These are phyloP conservation scores for Alviniconcha marisindica DNA, from an alignment of 1,140 invertebrate species.

Conservation along the genomic window DNA sequence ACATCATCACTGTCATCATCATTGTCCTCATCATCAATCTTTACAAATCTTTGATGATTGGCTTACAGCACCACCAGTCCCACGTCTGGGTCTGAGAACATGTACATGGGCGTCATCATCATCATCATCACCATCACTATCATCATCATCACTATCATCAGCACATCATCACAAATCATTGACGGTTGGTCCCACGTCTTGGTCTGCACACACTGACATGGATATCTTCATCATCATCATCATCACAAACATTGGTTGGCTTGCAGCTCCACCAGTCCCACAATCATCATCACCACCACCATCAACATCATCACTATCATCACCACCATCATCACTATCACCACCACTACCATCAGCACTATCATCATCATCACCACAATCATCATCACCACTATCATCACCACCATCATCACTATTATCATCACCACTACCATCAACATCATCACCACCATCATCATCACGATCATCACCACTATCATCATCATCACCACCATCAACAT, in stretches of 20 bases:
- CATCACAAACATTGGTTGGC: background rate
- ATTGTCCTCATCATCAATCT: too few species aligned
- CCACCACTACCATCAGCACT: background rate
- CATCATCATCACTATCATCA: background rate
- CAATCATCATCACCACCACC: conserved; percentile 5
- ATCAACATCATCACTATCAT: conserved; percentile 4
- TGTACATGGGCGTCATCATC: too few species aligned
- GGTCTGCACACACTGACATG: background rate
- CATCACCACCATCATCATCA: conserved; percentile 13
- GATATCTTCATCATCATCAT: background rate
- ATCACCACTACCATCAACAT: conserved; percentile 20
- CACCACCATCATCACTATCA: background rate
- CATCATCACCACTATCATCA: background rate
- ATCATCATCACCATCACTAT: conserved; percentile 2
- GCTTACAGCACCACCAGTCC: too few species aligned
- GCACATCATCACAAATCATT: background rate
- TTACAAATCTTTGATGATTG: too few species aligned
- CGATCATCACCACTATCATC: background rate
- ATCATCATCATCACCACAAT: background rate
- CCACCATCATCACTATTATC: background rate
- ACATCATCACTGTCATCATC: background rate
- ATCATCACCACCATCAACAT: conserved; percentile 16
- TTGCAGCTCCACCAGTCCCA: background rate
- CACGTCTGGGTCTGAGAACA: too few species aligned
- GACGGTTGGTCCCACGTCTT: too few species aligned